Evolutionary conservation across 2,888 invertebrate species (phyloP).

Genomic region (Calephelis perditalis): DNA sequence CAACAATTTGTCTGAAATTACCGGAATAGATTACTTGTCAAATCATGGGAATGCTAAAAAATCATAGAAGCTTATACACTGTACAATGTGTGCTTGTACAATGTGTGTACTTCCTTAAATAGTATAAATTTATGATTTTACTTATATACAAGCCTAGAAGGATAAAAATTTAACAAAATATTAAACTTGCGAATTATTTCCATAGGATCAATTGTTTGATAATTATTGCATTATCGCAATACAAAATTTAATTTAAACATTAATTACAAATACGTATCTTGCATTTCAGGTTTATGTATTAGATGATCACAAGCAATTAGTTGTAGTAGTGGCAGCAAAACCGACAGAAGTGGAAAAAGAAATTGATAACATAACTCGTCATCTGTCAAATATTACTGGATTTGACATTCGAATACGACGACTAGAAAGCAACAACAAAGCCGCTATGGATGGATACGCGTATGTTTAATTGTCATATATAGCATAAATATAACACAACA

Average conservation of each 20-base stretch:
- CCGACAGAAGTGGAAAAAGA: conserved; percentile 86
- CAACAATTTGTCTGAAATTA: too few relatives aligned
- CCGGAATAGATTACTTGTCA: too few relatives aligned
- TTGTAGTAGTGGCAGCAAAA: conserved; percentile 86
- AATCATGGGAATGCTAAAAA: too few relatives aligned
- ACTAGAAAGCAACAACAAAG: conserved; percentile 85
- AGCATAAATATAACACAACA: neutral
- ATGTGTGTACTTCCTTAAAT: too few relatives aligned
- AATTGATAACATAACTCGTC: conserved; percentile 82
- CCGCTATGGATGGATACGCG: conserved; percentile 82
- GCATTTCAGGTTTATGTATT: conserved; percentile 84
- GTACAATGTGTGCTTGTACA: too few relatives aligned
- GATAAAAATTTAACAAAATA: too few relatives aligned
- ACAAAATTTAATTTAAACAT: neutral
- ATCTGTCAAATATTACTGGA: conserved; percentile 85
- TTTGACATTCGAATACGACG: conserved; percentile 88
- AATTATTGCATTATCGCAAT: too few relatives aligned
- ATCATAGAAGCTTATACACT: too few relatives aligned
- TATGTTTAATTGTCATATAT: conserved; percentile 57
- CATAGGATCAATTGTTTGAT: too few relatives aligned
- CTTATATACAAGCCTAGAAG: too few relatives aligned
- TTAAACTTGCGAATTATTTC: too few relatives aligned
- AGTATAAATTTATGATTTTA: too few relatives aligned
- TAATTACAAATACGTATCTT: neutral
- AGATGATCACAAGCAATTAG: conserved; percentile 88